Evolutionary conservation across 2,888 invertebrate genomes (phyloP).

Genomic region (Cheilosia urbana): DNA sequence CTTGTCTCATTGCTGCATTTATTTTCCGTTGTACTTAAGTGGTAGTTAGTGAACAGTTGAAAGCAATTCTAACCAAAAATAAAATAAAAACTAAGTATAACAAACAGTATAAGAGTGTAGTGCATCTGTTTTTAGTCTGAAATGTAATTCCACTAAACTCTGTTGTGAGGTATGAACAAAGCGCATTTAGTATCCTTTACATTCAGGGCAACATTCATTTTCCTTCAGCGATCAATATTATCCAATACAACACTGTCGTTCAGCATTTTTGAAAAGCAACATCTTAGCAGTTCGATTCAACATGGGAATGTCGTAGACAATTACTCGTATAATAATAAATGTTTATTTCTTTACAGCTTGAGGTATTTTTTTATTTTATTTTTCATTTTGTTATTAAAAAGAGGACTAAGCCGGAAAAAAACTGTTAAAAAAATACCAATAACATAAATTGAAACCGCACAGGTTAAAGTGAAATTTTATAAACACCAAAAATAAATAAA

Average conservation of each 20-base stretch:
- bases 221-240: neutral
- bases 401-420: constrained; percentile 35
- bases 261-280: constrained; percentile 9
- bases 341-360: constrained; percentile 64
- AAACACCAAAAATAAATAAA: constrained; percentile 18
- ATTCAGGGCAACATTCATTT: constrained; percentile 5
- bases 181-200: neutral
- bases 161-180: neutral
- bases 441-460: constrained; percentile 14
- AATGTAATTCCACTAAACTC: constrained; percentile 1
- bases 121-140: constrained; percentile 39
- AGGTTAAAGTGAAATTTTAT: constrained; percentile 32
- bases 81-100: neutral
- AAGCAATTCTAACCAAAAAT: neutral
- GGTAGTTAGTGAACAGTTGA: constrained; percentile 20
- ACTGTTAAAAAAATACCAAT: too few species aligned
- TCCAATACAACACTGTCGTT: neutral
- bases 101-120: constrained; percentile 8
- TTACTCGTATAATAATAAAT: constrained; percentile 7
- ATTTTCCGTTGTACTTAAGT: constrained; percentile 3
- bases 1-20: constrained; percentile 31
- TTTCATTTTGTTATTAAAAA: neutral
- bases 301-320: constrained; percentile 35
- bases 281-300: constrained; percentile 18
- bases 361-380: constrained; percentile 54